phyloP scores from a whole-genome alignment of 2,888 invertebrate genomes.

The Ctenicera cuprea region DNA sequence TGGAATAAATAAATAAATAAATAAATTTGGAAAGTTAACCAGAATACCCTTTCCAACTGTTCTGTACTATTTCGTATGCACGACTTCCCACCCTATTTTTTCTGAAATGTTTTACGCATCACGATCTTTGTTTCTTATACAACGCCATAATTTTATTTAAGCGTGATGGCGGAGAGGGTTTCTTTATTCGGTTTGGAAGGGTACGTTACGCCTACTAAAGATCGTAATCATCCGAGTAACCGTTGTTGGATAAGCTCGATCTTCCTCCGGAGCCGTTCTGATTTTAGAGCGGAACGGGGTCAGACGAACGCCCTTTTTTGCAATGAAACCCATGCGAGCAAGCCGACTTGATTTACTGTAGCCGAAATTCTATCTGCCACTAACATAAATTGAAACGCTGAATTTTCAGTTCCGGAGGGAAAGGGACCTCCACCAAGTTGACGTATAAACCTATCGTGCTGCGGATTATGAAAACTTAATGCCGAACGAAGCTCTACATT shows the following conservation, averaged over 20 bases:
- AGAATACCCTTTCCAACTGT: background rate
- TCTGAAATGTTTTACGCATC: background rate
- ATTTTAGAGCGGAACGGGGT: slow-evolving; percentile 5
- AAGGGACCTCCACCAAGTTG: background rate
- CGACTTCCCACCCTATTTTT: background rate
- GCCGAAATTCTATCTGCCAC: slow-evolving; percentile 9
- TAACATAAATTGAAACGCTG: slow-evolving; percentile 23
- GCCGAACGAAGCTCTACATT: background rate
- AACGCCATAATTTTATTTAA: slow-evolving; percentile 25
- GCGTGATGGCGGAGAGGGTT: background rate
- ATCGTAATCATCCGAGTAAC: slow-evolving; percentile 7
- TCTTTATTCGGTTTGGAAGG: slow-evolving; percentile 16
- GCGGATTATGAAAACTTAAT: slow-evolving; percentile 25
- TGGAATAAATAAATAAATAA: slow-evolving; percentile 9
- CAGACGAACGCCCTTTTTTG: slow-evolving; percentile 10
- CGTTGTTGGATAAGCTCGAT: background rate
- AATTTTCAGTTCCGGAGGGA: slow-evolving; percentile 16
- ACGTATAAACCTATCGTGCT: slow-evolving; percentile 7
- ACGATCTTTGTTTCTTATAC: slow-evolving; percentile 10
- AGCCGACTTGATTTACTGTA: slow-evolving; percentile 9
- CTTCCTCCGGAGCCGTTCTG: background rate
- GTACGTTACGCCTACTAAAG: slow-evolving; percentile 18
- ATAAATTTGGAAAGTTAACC: slow-evolving; percentile 3
- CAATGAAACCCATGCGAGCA: background rate
- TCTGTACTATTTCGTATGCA: slow-evolving; percentile 7